Conservation (phyloP, 2,888 invertebrate genomes). For the Ochropleura leucogaster region DNA sequence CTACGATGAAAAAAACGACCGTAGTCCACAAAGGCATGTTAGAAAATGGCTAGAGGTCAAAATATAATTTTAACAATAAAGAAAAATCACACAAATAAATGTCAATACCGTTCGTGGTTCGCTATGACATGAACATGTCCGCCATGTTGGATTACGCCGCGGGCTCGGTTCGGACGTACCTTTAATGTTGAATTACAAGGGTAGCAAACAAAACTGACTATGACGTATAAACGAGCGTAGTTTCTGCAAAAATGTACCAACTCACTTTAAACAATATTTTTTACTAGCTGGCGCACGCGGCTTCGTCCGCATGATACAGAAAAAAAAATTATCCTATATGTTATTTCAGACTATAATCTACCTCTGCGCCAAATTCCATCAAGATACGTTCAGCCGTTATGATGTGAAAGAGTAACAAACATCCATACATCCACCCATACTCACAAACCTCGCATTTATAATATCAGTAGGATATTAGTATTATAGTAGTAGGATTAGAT, state of each 20-base stretch:
- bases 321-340: too few species aligned
- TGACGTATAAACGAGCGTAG: slow-evolving; percentile 31
- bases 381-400: too few species aligned
- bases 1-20: neutral
- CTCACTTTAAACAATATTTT: too few species aligned
- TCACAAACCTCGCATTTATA: too few species aligned
- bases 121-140: slow-evolving; percentile 58
- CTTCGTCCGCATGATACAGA: too few species aligned
- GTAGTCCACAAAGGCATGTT: slow-evolving; percentile 19
- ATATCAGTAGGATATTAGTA: too few species aligned
- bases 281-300: too few species aligned
- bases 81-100: slow-evolving; percentile 21
- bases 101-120: slow-evolving; percentile 56
- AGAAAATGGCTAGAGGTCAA: slow-evolving; percentile 37
- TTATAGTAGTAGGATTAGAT: too few species aligned
- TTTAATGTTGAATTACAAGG: slow-evolving; percentile 40
- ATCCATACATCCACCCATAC: too few species aligned
- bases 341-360: too few species aligned
- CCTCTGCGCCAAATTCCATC: too few species aligned
- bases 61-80: slow-evolving; percentile 29
- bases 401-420: too few species aligned
- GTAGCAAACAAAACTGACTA: slow-evolving; percentile 51
- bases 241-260: slow-evolving; percentile 2
- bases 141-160: slow-evolving; percentile 47
- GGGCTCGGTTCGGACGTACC: slow-evolving; percentile 48